Base-by-base conservation (phyloP, 2,797 vertebrate species). In the Danionella dracula region DNA sequence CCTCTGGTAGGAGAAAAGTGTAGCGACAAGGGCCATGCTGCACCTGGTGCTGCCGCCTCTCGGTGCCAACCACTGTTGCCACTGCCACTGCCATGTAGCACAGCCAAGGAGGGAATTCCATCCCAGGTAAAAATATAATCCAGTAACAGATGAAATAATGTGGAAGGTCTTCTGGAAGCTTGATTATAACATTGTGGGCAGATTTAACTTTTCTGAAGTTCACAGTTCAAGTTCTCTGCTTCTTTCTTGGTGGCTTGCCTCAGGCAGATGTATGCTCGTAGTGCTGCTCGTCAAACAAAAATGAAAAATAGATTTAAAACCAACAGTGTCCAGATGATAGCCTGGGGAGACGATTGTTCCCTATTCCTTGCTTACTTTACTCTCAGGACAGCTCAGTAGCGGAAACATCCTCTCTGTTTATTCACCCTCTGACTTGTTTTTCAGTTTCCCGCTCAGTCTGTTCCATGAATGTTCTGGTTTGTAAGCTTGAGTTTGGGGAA, bases 1-100 rank as follows among this genome's bases (percentile, higher is more conserved):
- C 76, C 76, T 92, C 92, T 0, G 91, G 92, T 7, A 93, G 85
- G 57, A 92, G 81, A 76, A 93, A 93, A 27, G 90, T 93, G 79
- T 90, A 92, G 76, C 83, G 88, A 82, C 91, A 93, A 56, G 79
- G 76, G 27, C 91, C 92, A 45, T 90, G 88, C 72, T 92, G 89
- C 73, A 93, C 81, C 2, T 46, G 86, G 69, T 92, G 90, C 70
- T 86, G 86, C 54, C 74, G 81, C 46, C 83, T 84, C 63, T 89
- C 89, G 0, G 81, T 78, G 58, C 70, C 71, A 2, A 80, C 62
- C 0, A 31, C 74, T 0, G 65, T 27, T 29, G 75, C 75, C 50
- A 69, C 44, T 31, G 56, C 62, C 21, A 50, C 67, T 71, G 77
- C 72, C 78, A 88, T 73, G 75, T 80, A 84, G 62, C 80, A 80